phyloP scores from a whole-genome alignment of 2,113 vertebrate genomes.

The Solea senegalensis region DNA sequence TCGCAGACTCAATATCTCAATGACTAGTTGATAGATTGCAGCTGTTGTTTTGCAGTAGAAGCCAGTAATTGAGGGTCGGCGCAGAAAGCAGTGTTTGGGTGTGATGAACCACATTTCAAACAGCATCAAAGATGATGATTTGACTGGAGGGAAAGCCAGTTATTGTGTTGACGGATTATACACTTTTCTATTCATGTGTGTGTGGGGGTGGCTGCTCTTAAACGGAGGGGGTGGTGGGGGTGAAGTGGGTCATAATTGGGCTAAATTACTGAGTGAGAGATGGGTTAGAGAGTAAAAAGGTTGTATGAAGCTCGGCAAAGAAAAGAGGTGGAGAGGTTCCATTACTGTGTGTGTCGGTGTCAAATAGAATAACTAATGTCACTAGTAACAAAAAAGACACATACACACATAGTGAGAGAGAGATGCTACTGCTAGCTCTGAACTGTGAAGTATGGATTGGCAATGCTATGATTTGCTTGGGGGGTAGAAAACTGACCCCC shows the following conservation, averaged over 20 bases:
- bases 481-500: conserved; percentile 5
- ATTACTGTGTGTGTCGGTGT: conserved; percentile 30
- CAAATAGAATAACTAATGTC: conserved; percentile 51
- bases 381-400: conserved; percentile 3
- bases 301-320: not conserved
- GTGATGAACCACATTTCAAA: not conserved
- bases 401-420: conserved; percentile 3
- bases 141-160: not conserved
- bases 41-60: not conserved
- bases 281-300: not conserved
- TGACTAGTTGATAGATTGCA: not conserved
- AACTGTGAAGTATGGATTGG: conserved; percentile 54
- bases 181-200: not conserved
- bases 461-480: conserved; percentile 42
- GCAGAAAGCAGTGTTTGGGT: not conserved
- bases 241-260: not conserved
- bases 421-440: conserved; percentile 9
- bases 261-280: not conserved
- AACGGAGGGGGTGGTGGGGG: not conserved
- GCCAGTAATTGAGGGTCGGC: not conserved
- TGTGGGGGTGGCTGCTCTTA: not conserved
- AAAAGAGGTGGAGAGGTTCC: conserved; percentile 2
- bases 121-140: conserved; percentile 2
- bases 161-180: conserved; percentile 1
- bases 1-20: not conserved